These are phyloP conservation scores for Andricus curvator DNA, from an alignment of 2,888 invertebrate genomes.

Conservation along the genomic window DNA sequence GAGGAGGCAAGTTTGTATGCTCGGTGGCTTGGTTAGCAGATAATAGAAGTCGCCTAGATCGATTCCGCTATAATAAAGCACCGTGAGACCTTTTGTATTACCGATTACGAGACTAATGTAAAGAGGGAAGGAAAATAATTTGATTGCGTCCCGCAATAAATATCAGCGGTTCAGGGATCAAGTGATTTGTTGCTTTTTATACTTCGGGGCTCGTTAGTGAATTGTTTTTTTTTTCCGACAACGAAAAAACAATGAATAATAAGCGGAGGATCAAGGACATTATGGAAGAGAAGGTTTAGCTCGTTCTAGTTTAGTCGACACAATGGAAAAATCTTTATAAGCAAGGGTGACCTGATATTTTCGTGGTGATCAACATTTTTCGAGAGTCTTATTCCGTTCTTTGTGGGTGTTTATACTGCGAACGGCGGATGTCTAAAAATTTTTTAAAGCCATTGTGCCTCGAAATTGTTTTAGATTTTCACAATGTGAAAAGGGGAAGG, in stretches of 20 bases:
- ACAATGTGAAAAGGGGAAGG: background rate
- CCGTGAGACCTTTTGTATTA: conserved; percentile 19
- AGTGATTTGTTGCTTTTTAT: background rate
- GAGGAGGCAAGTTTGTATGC: background rate
- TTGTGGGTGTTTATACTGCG: background rate
- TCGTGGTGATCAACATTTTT: background rate
- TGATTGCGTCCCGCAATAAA: conserved; percentile 20
- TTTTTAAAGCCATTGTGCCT: background rate
- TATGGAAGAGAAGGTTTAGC: conserved; percentile 24
- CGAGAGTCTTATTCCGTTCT: background rate
- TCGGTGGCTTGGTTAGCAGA: background rate
- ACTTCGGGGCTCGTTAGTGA: conserved; percentile 8
- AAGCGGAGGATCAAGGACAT: conserved; percentile 12
- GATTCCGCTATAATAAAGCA: background rate
- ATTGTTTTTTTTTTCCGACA: conserved; percentile 7
- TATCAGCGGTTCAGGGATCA: conserved; percentile 12
- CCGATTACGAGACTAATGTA: background rate
- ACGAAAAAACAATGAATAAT: conserved; percentile 20
- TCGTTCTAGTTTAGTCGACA: conserved; percentile 14
- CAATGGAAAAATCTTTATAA: conserved; percentile 8
- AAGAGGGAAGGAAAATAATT: conserved; percentile 17
- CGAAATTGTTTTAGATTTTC: background rate
- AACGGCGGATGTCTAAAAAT: background rate
- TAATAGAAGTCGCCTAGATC: conserved; percentile 11
- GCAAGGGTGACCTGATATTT: conserved; percentile 10